Base-by-base conservation (phyloP, 2,888 invertebrate species). In the Charanyca ferruginea region DNA sequence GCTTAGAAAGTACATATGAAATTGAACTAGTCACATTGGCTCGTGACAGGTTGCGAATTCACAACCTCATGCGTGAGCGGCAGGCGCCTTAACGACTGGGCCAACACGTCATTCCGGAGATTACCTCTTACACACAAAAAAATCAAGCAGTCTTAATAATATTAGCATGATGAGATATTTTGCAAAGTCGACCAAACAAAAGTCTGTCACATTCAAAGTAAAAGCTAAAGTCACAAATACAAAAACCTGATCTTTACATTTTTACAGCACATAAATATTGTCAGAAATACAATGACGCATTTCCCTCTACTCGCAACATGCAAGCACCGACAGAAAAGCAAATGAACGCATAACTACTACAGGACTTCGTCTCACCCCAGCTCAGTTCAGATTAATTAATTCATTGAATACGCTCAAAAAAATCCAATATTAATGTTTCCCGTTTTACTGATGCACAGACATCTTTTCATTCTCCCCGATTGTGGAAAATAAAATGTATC, bases 401-500 rank as follows among this genome's bases (percentile, higher is more conserved):
- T 72, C 77, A 66, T 62, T 72, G 77, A 77, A 75, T 77, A 72
- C 77, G 62, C 32, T 72, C 49, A 72, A 77, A 72, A 73, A 80
- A 70, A 70, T 11, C 69, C 79, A 72, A 66, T 65, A 81, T 66
- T 75, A 72, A 75, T 75, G 75, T 77, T 75, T 77, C 28, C 74
- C 58, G 62, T 66, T 77, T 75, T 62, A 68, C 62, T 67, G 79
- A 72, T 64, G 72, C 51, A 61, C 69, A 62, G 42, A 68, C 67
- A 57, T 81, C 81, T 81, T 79, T 80, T 79, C 76, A 81, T 73
- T 28, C 73, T 62, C 71, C 66, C 77, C 75, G 75, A 75, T 66
- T 77, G 77, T 64, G 70, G 73, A 66, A 70, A 76, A 78, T 81
- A 80, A 80, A 80, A 76, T 69, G 73, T 76, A 76, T 81, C 76